Evolutionary conservation across 2,888 invertebrate species (phyloP).

Genomic region (Hypolimnas misippus): DNA sequence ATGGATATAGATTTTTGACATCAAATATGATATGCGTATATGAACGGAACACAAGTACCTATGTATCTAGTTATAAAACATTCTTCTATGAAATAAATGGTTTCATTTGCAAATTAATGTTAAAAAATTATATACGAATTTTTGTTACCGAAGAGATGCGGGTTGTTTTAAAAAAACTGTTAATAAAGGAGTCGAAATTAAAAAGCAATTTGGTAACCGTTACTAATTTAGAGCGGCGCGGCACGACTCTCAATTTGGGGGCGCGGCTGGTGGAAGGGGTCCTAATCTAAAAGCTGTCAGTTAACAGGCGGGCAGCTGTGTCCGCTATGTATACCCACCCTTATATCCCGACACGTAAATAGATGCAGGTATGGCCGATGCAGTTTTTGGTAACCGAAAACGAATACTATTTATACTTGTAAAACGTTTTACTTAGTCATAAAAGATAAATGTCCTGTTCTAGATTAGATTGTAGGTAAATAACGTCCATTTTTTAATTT

Average conservation of each 20-base stretch:
- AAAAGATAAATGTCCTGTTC: slow-evolving; percentile 15
- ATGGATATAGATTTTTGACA: no score
- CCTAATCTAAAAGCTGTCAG: slow-evolving; percentile 83
- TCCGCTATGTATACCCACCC: slow-evolving; percentile 63
- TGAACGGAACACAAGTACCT: no score
- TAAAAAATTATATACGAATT: neutral
- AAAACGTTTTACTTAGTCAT: neutral
- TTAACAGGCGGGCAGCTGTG: slow-evolving; percentile 74
- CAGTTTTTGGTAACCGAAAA: slow-evolving; percentile 17
- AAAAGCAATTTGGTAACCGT: slow-evolving; percentile 82
- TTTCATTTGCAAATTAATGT: slow-evolving; percentile 17
- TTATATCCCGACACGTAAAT: slow-evolving; percentile 55
- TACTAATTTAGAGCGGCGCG: slow-evolving; percentile 78
- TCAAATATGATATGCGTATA: no score
- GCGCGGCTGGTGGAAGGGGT: slow-evolving; percentile 57
- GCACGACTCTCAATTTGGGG: slow-evolving; percentile 75
- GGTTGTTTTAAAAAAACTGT: slow-evolving; percentile 54
- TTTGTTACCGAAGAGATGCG: no score
- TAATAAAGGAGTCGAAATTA: slow-evolving; percentile 78
- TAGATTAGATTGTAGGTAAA: slow-evolving; percentile 13
- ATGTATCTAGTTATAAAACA: no score
- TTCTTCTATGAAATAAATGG: no score
- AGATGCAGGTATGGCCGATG: slow-evolving; percentile 42
- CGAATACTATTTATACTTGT: neutral
- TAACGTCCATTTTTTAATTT: slow-evolving; percentile 47